Base-by-base conservation (phyloP, 2,888 invertebrate species). In the Phengaris arion region DNA sequence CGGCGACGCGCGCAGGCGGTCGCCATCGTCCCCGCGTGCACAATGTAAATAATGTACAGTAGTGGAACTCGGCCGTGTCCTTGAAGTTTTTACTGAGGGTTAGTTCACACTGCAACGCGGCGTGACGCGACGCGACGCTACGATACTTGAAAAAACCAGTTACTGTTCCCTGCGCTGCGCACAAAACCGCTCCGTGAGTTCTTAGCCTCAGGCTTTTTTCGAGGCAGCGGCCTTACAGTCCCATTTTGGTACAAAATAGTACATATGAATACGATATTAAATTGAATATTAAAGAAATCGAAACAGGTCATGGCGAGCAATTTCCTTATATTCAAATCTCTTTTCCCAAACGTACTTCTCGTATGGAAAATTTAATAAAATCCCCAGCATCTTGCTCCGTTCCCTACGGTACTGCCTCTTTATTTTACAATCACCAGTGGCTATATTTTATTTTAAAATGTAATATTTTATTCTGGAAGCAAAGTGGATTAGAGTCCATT, bases 281-380 rank as follows among this genome's bases (percentile, higher is more conserved):
- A 55, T 77, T 55, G n/a, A 59, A 77, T 76, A 76, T 77, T 76
- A 77, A 74, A 75, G 74, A 77, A 78, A 78, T 79, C 68, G 74
- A 76, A 76, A 78, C 74, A 75, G 68, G 75, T 54, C 75, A 73
- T 77, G 81, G 79, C 79, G 75, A 79, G 81, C 83, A 82, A 84
- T 84, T 83, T 80, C 82, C 84, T 83, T 83, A 85, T 85, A 87
- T 87, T 88, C 85, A 86, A 86, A 87, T 88, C 83, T 85, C 85
- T 83, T 86, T 86, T 87, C 85, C 84, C 85, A 80, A 82, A 83
- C 82, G 87, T 84, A 86, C 86, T 87, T 84, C 86, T 83, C 85
- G 85, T 89, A 86, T 87, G 83, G 82, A 83, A 85, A 85, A 89
- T 90, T 90, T 89, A 89, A 89, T 90, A 90, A 87, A 89, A 83